These are phyloP conservation scores for Paradoxurus hermaphroditus DNA, from an alignment of 2,113 vertebrate species.

Conservation along the genomic window DNA sequence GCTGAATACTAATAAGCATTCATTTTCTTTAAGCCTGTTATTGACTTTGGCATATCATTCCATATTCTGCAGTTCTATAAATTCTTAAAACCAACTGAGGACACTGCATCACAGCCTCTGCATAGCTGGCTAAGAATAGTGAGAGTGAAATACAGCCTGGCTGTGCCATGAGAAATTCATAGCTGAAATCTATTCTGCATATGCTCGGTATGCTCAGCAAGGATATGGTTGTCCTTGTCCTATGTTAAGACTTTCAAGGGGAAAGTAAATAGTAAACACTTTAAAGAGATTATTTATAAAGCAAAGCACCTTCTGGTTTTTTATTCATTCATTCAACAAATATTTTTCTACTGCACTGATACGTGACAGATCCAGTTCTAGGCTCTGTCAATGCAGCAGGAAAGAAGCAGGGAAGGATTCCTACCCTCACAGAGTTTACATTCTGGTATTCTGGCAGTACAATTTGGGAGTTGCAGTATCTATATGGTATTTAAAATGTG, in stretches of 20 bases:
- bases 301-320: background rate
- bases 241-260: background rate
- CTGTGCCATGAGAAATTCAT: background rate
- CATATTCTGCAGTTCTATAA: slow-evolving; percentile 8
- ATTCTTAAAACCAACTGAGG: slow-evolving; percentile 38
- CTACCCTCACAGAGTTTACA: background rate
- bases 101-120: background rate
- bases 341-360: background rate
- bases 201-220: background rate
- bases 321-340: background rate
- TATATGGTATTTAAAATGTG: background rate
- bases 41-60: slow-evolving; percentile 24
- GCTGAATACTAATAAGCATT: slow-evolving; percentile 14
- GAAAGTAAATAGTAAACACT: slow-evolving; percentile 35
- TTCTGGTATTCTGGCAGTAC: background rate
- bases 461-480: background rate
- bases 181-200: slow-evolving; percentile 15
- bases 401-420: background rate
- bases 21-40: slow-evolving; percentile 39
- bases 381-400: background rate
- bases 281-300: background rate
- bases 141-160: background rate
- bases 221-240: background rate
- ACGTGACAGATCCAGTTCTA: background rate
- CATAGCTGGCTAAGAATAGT: background rate